A percentile compares a stretch with the other conserved stretches of the same genome.
These are phyloP conservation scores for Xylocampa areola DNA, from an alignment of 2,888 invertebrate species.

Conservation along the genomic window DNA sequence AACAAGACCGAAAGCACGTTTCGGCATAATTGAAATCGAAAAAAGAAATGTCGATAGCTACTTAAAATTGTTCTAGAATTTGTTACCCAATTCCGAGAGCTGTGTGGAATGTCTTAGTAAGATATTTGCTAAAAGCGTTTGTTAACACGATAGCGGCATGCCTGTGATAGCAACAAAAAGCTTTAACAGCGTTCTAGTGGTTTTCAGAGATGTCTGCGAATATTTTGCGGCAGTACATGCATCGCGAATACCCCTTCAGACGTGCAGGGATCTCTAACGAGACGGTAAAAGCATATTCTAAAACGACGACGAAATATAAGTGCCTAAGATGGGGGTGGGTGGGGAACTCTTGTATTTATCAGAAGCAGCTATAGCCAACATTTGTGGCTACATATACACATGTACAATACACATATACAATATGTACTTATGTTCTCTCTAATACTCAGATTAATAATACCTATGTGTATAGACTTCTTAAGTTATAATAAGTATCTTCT, in stretches of 20 bases:
- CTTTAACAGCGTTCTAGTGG: conserved; percentile 74
- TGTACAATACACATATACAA: conserved; percentile 3
- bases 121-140: conserved; percentile 74
- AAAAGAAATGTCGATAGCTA: conserved; percentile 57
- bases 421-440: no score
- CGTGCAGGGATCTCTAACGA: conserved; percentile 74
- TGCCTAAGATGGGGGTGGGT: conserved; percentile 41
- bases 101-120: conserved; percentile 53
- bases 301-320: conserved; percentile 64
- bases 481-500: no score
- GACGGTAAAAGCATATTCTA: conserved; percentile 69
- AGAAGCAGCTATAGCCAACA: conserved; percentile 25
- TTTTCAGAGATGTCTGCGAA: conserved; percentile 73
- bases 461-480: no score
- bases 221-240: conserved; percentile 71
- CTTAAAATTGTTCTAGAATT: conserved; percentile 52
- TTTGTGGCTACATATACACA: not conserved
- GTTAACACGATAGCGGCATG: conserved; percentile 77
- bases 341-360: conserved; percentile 30
- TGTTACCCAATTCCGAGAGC: conserved; percentile 50
- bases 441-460: no score
- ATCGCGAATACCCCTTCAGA: conserved; percentile 68
- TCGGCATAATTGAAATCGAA: conserved; percentile 72
- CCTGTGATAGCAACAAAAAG: conserved; percentile 71
- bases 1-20: conserved; percentile 66